Conservation (phyloP, 2,113 vertebrate species). For the Eolophus roseicapilla region DNA sequence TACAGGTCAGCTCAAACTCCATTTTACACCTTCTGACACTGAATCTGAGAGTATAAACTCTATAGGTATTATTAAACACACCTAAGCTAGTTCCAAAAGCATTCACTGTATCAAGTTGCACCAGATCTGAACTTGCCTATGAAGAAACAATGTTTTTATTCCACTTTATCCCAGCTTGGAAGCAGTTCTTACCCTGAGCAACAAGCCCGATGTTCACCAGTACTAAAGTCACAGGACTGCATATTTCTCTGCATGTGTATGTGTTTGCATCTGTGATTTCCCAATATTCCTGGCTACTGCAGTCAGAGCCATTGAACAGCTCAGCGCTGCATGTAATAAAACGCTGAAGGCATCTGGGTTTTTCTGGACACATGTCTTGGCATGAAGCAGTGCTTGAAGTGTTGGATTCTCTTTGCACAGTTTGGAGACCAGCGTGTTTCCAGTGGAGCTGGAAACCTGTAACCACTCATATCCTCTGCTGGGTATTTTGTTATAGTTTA, state of each 20-base stretch:
- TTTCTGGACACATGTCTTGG: conserved; percentile 70
- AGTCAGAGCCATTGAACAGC: conserved; percentile 35
- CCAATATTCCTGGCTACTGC: conserved; percentile 62
- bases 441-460: conserved; percentile 66
- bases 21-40: not conserved
- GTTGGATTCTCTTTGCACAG: conserved; percentile 57
- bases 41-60: not conserved
- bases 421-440: conserved; percentile 65
- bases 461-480: conserved; percentile 62
- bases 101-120: not conserved
- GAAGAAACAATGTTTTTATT: not conserved
- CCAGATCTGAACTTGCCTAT: not conserved
- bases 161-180: not conserved
- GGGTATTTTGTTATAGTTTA: conserved; percentile 62
- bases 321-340: conserved; percentile 64
- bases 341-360: conserved; percentile 71
- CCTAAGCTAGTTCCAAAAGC: not conserved
- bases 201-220: not conserved
- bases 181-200: not conserved
- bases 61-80: not conserved
- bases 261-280: conserved; percentile 58
- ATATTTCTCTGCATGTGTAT: conserved; percentile 33
- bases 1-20: not conserved
- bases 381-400: conserved; percentile 50
- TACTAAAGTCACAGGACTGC: conserved; percentile 25